phyloP scores from a whole-genome alignment of 1,140 invertebrate species.

The Ylistrum balloti region DNA sequence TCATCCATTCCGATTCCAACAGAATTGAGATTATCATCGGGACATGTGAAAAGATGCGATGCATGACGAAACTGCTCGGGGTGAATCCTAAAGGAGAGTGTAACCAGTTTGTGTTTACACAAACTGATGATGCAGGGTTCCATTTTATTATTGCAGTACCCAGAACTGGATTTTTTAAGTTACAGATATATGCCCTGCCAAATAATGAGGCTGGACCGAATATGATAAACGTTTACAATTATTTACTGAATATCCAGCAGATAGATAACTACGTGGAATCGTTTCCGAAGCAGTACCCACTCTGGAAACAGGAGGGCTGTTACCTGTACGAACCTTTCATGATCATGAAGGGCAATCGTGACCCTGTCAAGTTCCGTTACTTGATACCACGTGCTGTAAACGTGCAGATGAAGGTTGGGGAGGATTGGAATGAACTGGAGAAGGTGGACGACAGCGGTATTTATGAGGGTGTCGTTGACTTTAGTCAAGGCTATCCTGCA shows the following conservation, averaged over 20 bases:
- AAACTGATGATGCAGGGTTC: conserved; percentile 67
- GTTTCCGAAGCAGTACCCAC: conserved; percentile 81
- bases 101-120: conserved; percentile 72
- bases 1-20: conserved; percentile 71
- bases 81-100: conserved; percentile 74
- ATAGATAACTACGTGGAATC: conserved; percentile 67
- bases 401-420: conserved; percentile 79
- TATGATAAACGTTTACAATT: conserved; percentile 82
- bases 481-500: conserved; percentile 69
- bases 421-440: conserved; percentile 81
- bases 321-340: conserved; percentile 78
- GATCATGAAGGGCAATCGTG: conserved; percentile 69
- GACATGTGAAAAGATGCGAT: conserved; percentile 64
- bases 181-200: conserved; percentile 82
- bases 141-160: conserved; percentile 78
- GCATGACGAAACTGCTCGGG: conserved; percentile 75
- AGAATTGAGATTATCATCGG: conserved; percentile 76
- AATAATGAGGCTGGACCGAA: conserved; percentile 77
- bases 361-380: conserved; percentile 73
- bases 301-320: conserved; percentile 82
- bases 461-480: conserved; percentile 77
- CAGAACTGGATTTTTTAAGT: conserved; percentile 79
- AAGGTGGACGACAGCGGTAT: conserved; percentile 66
- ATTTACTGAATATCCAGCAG: conserved; percentile 76
- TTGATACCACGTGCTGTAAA: conserved; percentile 76